Conservation (phyloP, 2,797 vertebrate species). For the Manis crassicaudata region DNA sequence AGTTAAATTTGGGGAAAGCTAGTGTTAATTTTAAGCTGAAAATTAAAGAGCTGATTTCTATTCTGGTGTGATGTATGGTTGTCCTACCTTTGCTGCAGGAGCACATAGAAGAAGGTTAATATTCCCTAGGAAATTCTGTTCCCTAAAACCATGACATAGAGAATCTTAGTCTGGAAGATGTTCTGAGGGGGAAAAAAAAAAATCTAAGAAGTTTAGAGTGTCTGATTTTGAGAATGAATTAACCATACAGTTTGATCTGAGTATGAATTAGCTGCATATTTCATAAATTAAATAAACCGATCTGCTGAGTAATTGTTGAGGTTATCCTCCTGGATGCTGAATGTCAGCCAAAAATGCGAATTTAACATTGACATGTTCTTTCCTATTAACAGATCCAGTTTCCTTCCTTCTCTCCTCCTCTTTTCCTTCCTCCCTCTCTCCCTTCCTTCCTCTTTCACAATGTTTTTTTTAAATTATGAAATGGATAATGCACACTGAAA, state of each 20-base stretch:
- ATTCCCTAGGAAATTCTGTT: background rate
- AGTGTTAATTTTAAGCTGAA: background rate
- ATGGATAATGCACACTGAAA: background rate
- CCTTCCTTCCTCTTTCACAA: background rate
- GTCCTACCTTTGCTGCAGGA: background rate
- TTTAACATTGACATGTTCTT: background rate
- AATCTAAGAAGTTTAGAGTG: conserved; percentile 3
- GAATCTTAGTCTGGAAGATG: background rate
- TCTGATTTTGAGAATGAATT: conserved; percentile 35
- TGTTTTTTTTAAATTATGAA: background rate
- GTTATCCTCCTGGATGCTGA: background rate
- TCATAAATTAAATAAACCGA: background rate
- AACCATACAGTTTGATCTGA: background rate
- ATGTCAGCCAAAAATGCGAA: background rate
- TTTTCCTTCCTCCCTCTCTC: no score
- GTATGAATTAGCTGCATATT: background rate
- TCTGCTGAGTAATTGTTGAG: background rate
- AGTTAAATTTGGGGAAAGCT: background rate
- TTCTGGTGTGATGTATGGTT: background rate
- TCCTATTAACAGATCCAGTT: background rate
- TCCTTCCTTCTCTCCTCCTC: background rate
- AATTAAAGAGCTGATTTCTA: background rate
- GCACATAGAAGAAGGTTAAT: background rate
- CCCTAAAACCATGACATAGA: background rate
- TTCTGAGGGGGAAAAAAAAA: background rate